These are phyloP conservation scores for Chondrilla cf. caribensis DNA, from an alignment of 37 sponge, comb jelly and placozoan species.

Conservation along the genomic window DNA sequence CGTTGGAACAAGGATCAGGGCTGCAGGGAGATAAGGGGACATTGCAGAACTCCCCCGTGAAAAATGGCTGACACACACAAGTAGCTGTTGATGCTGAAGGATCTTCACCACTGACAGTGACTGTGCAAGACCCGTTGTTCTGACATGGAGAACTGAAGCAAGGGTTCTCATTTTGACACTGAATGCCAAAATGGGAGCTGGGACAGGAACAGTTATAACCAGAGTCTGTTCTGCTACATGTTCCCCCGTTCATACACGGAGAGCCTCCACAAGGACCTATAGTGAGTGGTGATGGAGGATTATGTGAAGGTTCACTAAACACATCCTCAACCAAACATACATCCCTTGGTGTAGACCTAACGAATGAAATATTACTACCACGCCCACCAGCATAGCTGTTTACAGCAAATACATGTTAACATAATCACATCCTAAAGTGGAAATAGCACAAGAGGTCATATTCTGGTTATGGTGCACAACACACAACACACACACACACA, in stretches of 20 bases:
- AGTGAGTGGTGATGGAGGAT: not conserved
- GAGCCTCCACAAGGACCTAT: not conserved
- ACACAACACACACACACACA: too few species aligned
- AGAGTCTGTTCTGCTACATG: not conserved
- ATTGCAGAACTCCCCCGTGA: slow-evolving; percentile 11
- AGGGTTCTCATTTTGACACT: not conserved
- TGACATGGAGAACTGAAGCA: not conserved
- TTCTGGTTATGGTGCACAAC: too few species aligned
- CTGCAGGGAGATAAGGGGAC: too few species aligned
- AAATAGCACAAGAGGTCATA: too few species aligned
- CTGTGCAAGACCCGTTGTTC: slow-evolving; percentile 14
- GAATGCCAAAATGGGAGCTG: not conserved
- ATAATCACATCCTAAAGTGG: too few species aligned
- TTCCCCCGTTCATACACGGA: not conserved
- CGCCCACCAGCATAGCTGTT: too few species aligned
- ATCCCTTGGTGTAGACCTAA: too few species aligned
- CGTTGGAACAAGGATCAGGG: too few species aligned
- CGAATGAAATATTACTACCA: too few species aligned
- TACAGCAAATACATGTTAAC: too few species aligned
- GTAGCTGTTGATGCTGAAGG: not conserved
- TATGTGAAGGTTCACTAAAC: not conserved
- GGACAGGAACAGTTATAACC: not conserved
- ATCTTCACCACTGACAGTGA: not conserved
- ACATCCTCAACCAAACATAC: too few species aligned
- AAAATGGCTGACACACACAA: not conserved